phyloP scores from a whole-genome alignment of 2,888 invertebrate species.

The Orthosia gracilis region DNA sequence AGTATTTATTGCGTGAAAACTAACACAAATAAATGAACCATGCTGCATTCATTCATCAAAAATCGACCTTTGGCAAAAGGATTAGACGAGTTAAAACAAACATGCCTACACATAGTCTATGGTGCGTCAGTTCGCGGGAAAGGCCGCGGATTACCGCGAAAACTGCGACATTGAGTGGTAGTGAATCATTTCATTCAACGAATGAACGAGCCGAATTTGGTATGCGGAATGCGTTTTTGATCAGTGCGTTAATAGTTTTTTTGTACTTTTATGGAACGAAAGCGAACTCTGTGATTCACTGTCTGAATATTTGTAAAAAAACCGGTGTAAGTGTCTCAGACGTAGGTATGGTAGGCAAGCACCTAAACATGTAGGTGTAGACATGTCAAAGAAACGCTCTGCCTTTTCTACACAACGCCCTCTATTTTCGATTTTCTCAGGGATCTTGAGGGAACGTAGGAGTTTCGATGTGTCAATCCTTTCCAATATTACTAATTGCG shows the following conservation, averaged over 20 bases:
- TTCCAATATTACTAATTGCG: background rate
- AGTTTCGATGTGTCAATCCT: background rate
- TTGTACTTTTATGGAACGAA: conserved; percentile 37
- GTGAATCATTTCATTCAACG: conserved; percentile 73
- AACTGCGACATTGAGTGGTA: conserved; percentile 64
- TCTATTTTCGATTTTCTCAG: conserved; percentile 1
- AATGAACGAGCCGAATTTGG: conserved; percentile 56
- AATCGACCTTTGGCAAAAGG: conserved; percentile 26
- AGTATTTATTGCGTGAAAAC: too few species aligned
- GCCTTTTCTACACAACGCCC: background rate
- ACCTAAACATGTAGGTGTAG: background rate
- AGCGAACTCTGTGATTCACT: conserved; percentile 57
- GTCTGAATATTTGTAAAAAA: conserved; percentile 48
- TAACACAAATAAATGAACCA: conserved; percentile 4
- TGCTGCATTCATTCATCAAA: conserved; percentile 38
- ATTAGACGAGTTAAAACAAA: conserved; percentile 27
- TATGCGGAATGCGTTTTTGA: conserved; percentile 58
- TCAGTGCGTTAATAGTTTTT: conserved; percentile 54
- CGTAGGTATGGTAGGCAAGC: background rate
- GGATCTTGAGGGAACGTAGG: background rate
- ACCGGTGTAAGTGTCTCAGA: conserved; percentile 9
- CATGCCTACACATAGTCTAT: conserved; percentile 45
- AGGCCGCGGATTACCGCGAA: conserved; percentile 72
- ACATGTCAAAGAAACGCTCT: background rate
- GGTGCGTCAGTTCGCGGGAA: conserved; percentile 73